phyloP scores from a whole-genome alignment of 2,888 invertebrate species.

The Theretra japonica region DNA sequence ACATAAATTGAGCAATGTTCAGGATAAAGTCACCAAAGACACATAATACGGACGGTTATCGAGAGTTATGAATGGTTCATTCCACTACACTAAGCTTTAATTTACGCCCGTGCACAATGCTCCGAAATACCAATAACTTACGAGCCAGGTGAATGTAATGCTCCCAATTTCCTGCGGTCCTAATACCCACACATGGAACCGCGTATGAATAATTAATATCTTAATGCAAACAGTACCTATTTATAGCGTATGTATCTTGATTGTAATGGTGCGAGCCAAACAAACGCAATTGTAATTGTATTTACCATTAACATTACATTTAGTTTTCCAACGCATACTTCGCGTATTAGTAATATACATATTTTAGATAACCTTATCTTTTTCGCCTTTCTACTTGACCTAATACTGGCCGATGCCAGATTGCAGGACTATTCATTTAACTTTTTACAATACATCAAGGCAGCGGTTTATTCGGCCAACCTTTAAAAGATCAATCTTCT shows the following conservation, averaged over 20 bases:
- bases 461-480: no score
- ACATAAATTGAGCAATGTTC: neutral
- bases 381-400: no score
- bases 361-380: no score
- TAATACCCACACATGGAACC: conserved; percentile 1
- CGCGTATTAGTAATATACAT: no score
- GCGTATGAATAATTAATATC: conserved; percentile 16
- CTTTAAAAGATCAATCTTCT: no score
- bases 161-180: conserved; percentile 20
- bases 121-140: conserved; percentile 12
- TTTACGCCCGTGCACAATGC: conserved; percentile 20
- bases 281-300: neutral
- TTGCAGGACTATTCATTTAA: no score
- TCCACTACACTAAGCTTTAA: conserved; percentile 20
- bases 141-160: conserved; percentile 23
- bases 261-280: neutral
- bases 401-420: no score
- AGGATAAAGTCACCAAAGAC: neutral
- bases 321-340: neutral
- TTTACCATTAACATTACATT: neutral
- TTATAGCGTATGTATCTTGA: neutral
- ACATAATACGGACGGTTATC: neutral
- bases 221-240: neutral
- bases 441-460: no score
- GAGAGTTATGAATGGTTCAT: conserved; percentile 10